Conservation (phyloP, 2,113 vertebrate species). For the Periophthalmus modestus region DNA sequence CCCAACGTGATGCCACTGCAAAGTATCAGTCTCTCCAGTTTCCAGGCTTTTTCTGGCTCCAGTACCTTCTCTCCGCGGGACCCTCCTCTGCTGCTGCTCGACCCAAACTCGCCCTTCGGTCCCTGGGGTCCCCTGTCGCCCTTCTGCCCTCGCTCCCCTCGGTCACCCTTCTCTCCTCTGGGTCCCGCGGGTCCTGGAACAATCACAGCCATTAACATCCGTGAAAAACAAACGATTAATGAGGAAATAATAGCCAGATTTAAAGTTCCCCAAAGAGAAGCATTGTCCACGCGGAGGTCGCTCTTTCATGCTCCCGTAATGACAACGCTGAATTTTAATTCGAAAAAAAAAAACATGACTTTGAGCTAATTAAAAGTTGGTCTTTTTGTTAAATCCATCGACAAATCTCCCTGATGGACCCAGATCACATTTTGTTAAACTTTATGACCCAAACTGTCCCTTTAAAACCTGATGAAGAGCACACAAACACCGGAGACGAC, state of each 20-base stretch:
- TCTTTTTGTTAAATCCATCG: neutral
- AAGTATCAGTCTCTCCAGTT: too few relatives aligned
- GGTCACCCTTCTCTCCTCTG: conserved; percentile 79
- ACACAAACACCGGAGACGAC: too few relatives aligned
- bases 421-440: neutral
- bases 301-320: neutral
- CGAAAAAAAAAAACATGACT: neutral
- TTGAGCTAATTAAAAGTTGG: neutral
- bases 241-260: conserved; percentile 26
- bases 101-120: conserved; percentile 77
- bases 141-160: conserved; percentile 77
- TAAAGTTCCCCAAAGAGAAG: conserved; percentile 17
- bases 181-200: conserved; percentile 26
- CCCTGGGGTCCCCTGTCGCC: conserved; percentile 74
- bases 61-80: conserved; percentile 80
- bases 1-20: too few relatives aligned
- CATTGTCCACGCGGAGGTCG: neutral
- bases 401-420: neutral
- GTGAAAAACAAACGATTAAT: conserved; percentile 50
- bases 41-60: neutral
- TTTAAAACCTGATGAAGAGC: neutral
- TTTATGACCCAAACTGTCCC: too few relatives aligned
- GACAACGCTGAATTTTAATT: too few relatives aligned
- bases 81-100: conserved; percentile 38
- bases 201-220: conserved; percentile 28